These are phyloP conservation scores for Solenopsis invicta DNA, from an alignment of 1,140 invertebrate genomes.

Conservation along the genomic window DNA sequence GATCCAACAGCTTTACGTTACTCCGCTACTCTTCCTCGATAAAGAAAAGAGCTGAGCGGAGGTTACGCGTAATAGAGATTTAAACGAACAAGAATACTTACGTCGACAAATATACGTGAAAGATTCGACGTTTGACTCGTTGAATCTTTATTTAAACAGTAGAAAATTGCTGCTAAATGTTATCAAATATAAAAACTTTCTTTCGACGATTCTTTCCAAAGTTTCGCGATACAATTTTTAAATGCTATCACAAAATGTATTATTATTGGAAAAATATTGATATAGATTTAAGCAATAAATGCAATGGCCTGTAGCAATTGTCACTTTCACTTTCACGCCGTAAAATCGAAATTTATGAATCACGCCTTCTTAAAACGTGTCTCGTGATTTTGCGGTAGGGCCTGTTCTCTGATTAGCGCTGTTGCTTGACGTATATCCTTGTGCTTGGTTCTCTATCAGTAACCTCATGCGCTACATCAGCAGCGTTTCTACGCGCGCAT, in stretches of 20 bases:
- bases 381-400: neutral
- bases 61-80: neutral
- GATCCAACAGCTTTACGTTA: slow-evolving; percentile 49
- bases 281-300: neutral
- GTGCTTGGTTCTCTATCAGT: slow-evolving; percentile 44
- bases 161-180: neutral
- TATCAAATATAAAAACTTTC: neutral
- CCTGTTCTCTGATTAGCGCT: slow-evolving; percentile 29
- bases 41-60: neutral
- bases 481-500: neutral
- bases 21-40: slow-evolving; percentile 5
- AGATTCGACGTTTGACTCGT: neutral
- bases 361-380: slow-evolving; percentile 1
- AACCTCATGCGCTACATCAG: neutral
- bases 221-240: neutral
- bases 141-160: neutral
- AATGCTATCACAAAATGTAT: neutral
- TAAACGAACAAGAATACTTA: neutral
- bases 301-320: neutral
- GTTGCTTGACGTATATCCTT: slow-evolving; percentile 27
- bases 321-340: slow-evolving; percentile 22
- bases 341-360: slow-evolving; percentile 36
- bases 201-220: neutral
- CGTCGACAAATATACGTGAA: neutral
- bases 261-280: neutral